Evolutionary conservation across 2,888 invertebrate genomes (phyloP).

Genomic region (Didymodactylos carnosus): DNA sequence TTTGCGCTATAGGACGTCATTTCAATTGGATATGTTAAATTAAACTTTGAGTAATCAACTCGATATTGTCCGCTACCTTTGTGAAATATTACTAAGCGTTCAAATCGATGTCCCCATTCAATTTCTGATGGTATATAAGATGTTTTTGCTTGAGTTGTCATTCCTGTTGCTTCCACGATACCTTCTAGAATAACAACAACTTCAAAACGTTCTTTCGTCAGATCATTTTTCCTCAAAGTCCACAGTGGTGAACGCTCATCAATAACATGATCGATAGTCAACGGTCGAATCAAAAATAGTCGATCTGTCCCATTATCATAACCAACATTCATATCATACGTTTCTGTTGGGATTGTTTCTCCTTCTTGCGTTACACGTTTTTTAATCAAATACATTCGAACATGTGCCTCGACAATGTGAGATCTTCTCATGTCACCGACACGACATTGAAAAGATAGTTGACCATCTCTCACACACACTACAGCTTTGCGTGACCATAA

Average conservation of each 20-base stretch:
- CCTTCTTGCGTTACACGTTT: constrained; percentile 80
- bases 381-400: constrained; percentile 76
- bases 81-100: constrained; percentile 32
- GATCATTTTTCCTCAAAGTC: constrained; percentile 69
- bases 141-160: constrained; percentile 39
- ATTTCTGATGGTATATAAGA: constrained; percentile 37
- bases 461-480: constrained; percentile 72
- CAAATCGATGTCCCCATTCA: constrained; percentile 34
- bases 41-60: constrained; percentile 34
- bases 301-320: constrained; percentile 74
- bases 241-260: constrained; percentile 73
- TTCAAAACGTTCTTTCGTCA: constrained; percentile 74
- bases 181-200: constrained; percentile 87
- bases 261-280: constrained; percentile 83
- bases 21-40: constrained; percentile 30
- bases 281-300: constrained; percentile 93
- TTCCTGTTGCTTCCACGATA: constrained; percentile 41
- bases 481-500: constrained; percentile 78
- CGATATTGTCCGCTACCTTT: constrained; percentile 33
- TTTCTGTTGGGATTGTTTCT: constrained; percentile 75
- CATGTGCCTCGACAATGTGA: constrained; percentile 90
- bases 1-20: constrained; percentile 19
- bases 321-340: constrained; percentile 73
- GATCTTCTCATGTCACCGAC: constrained; percentile 83
- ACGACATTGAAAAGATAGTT: constrained; percentile 74